Conservation (phyloP, 2,113 vertebrate genomes). For the Eretmochelys imbricata region DNA sequence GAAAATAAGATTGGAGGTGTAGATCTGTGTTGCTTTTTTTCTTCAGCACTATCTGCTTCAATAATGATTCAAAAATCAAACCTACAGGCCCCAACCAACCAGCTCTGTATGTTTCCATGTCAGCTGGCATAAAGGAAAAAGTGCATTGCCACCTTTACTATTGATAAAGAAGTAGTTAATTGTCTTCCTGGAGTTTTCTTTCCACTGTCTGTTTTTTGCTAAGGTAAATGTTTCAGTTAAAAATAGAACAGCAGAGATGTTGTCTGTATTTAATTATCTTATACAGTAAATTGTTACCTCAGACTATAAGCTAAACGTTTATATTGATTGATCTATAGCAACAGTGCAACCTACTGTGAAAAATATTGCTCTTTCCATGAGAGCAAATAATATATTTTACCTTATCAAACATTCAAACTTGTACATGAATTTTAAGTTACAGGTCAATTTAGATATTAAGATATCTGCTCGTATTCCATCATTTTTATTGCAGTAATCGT, state of each 20-base stretch:
- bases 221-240: background rate
- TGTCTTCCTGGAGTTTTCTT: background rate
- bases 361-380: background rate
- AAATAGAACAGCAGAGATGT: background rate
- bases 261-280: background rate
- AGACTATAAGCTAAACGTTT: background rate
- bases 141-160: background rate
- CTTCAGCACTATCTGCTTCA: background rate
- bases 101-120: background rate
- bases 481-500: background rate
- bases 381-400: slow-evolving; percentile 21
- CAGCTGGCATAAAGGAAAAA: background rate
- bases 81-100: background rate
- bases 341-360: background rate
- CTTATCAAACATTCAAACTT: background rate
- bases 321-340: background rate
- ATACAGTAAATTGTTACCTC: background rate
- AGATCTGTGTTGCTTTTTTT: background rate
- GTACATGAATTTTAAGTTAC: background rate
- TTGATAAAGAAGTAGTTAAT: background rate
- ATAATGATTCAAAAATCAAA: background rate
- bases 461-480: slow-evolving; percentile 22
- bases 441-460: background rate
- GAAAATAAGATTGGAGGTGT: background rate
- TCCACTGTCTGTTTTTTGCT: background rate